Base-by-base conservation (phyloP, 2,113 vertebrate species). In the Triplophysa tibetana region DNA sequence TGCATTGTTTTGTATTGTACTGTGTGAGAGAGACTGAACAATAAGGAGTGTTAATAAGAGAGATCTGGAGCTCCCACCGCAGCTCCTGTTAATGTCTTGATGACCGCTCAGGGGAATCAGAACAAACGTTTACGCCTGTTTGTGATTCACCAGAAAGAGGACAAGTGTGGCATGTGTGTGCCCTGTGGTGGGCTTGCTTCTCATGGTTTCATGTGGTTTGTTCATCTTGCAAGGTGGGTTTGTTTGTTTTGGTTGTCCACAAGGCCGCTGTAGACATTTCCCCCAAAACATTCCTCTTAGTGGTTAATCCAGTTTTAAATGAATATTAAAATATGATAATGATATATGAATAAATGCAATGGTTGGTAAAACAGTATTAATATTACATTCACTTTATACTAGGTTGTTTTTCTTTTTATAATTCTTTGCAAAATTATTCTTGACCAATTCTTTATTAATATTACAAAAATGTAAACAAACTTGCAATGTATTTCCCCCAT, bases 41-140 rank as follows among this genome's bases (percentile, higher is more conserved):
- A 1, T 38, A 19, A 48, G 24, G 29, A 43, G 23, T 68, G 69
- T 45, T 72, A 61, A 63, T 73, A 54, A 50, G 14, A 60, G 6
- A 56, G 38, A 38, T 67, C 66, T 77, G 65, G 23, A 52, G 58
- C 52, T 70, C 29, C 19, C 70, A 48, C 69, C 26, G 66, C 16
- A 72, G 69, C 84, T 41, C 14, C 65, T 82, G 41, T 58, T 86
- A 86, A 87, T 81, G 75, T 75, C 26, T 72, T 82, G 84, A 83
- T 82, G 69, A 83, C 75, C 45, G 58, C 85, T 81, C 80, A 84
- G 76, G 67, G 76, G 72, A 79, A 83, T 82, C 81, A 60, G 64
- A 85, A 89, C 52, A 88, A 82, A 87, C 82, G 88, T 89, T 89
- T 63, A 89, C 86, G 70, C 74, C 67, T 24, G 43, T 86, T 83